Evolutionary conservation across 2,797 vertebrate genomes (phyloP).

Genomic region (Monodelphis domestica): DNA sequence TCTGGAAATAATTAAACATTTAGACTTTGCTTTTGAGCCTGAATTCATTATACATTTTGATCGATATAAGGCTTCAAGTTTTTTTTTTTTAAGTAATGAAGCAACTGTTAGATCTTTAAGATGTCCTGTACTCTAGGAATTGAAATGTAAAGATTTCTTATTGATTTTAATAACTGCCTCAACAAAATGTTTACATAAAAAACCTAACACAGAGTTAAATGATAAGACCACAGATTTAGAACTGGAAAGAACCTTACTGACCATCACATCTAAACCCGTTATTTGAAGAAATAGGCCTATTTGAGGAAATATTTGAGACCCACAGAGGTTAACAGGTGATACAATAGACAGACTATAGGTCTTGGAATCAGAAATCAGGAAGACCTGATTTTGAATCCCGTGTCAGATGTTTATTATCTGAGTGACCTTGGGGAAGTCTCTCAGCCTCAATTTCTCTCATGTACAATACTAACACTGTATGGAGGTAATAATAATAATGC

Average conservation of each 20-base stretch:
- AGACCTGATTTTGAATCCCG: neutral
- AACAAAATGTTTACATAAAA: neutral
- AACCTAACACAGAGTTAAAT: neutral
- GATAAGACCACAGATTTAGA: neutral
- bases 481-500: neutral
- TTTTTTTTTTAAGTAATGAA: neutral
- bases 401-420: neutral
- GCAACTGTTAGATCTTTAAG: neutral
- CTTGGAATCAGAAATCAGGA: neutral
- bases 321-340: neutral
- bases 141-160: neutral
- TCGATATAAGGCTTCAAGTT: neutral
- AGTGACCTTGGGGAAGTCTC: neutral
- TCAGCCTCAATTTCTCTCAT: neutral
- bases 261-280: neutral
- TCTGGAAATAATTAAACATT: neutral
- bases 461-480: no score
- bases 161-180: neutral
- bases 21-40: neutral
- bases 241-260: neutral
- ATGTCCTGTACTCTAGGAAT: neutral
- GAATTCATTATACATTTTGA: neutral
- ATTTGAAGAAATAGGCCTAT: neutral
- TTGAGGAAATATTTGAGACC: neutral
- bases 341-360: neutral